Percentiles rank a stretch among this genome's conserved stretches.
Evolutionary conservation across 2,113 vertebrate species (phyloP).

Genomic region (Picathartes gymnocephalus): DNA sequence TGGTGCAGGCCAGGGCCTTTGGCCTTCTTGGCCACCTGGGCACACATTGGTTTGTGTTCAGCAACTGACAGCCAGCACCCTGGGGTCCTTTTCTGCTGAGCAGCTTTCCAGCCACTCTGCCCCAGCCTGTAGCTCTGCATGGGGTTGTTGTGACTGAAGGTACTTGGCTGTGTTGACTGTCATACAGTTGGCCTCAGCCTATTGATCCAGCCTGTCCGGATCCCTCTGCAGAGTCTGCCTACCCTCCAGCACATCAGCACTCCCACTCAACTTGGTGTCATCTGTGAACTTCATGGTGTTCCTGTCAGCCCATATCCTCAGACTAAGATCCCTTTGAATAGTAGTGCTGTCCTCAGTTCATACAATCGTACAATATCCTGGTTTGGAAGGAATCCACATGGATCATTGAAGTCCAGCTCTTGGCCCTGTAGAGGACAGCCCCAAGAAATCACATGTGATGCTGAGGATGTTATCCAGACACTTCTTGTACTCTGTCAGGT

Average conservation of each 20-base stretch:
- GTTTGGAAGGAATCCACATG: too few relatives aligned
- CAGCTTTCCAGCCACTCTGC: not conserved
- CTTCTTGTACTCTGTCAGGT: too few relatives aligned
- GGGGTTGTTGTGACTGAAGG: not conserved
- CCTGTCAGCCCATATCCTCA: too few relatives aligned
- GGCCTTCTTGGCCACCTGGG: not conserved
- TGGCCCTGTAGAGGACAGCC: too few relatives aligned
- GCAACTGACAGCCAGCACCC: not conserved
- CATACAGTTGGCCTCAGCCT: not conserved
- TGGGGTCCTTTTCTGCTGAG: not conserved
- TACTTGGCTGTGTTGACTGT: not conserved
- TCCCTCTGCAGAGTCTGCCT: not conserved
- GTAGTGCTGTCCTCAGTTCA: too few relatives aligned
- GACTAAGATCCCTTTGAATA: too few relatives aligned
- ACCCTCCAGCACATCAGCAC: not conserved
- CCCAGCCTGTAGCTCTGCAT: not conserved
- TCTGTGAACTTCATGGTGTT: not conserved
- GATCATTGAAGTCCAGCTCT: too few relatives aligned
- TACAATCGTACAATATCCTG: too few relatives aligned
- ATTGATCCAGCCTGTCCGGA: not conserved
- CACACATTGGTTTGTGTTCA: rapidly evolving
- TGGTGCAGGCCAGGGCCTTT: not conserved
- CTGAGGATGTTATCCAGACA: too few relatives aligned
- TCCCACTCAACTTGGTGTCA: not conserved
- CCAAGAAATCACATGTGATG: too few relatives aligned